Evolutionary conservation across 2,888 invertebrate genomes (phyloP).

Genomic region (Drosophila crucigera): DNA sequence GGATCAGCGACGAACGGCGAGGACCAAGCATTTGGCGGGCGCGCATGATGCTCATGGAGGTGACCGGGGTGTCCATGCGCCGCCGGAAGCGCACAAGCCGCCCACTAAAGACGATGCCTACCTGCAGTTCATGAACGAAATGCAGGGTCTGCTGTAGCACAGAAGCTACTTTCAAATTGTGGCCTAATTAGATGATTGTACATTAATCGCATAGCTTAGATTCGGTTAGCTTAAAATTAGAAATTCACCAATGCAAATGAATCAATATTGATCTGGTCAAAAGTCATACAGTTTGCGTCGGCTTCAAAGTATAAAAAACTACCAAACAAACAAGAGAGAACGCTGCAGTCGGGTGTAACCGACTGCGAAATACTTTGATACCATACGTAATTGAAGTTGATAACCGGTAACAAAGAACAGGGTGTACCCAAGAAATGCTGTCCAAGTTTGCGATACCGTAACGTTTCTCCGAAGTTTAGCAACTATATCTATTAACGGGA

Average conservation of each 20-base stretch:
- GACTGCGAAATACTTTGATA: too few species aligned
- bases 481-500: neutral
- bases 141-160: conserved; percentile 94
- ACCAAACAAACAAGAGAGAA: neutral
- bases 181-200: conserved; percentile 15
- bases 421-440: too few species aligned
- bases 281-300: neutral
- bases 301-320: neutral
- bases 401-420: too few species aligned
- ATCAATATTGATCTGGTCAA: conserved; percentile 1
- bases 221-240: conserved; percentile 10
- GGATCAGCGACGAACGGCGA: conserved; percentile 87
- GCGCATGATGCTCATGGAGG: conserved; percentile 83
- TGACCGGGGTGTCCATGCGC: conserved; percentile 54
- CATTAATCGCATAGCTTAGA: conserved; percentile 37
- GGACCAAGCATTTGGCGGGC: conserved; percentile 85
- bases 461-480: neutral
- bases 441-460: too few species aligned
- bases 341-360: too few species aligned
- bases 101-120: conserved; percentile 98
- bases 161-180: neutral
- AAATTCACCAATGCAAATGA: neutral
- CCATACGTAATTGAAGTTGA: too few species aligned
- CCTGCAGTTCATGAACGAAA: conserved; percentile 99
- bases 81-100: conserved; percentile 83